Conservation (phyloP, 2,888 invertebrate species). For the Heliconius hortense region DNA sequence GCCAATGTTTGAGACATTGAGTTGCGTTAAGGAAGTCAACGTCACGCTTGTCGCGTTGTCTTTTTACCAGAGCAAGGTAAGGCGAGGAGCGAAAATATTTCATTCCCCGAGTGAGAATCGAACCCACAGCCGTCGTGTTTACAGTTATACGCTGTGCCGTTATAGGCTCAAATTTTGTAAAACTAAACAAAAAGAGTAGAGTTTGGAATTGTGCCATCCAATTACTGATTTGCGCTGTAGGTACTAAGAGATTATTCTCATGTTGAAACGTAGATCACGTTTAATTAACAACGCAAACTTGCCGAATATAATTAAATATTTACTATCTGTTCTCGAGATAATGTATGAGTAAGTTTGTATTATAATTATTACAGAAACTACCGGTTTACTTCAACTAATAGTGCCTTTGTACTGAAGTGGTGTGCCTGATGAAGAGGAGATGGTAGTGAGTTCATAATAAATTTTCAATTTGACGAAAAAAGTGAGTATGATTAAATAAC, state of each 20-base stretch:
- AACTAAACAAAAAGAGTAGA: neutral
- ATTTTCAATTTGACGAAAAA: no score
- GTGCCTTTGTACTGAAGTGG: neutral
- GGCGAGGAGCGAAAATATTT: no score
- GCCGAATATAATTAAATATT: conserved; percentile 14
- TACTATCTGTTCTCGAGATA: conserved; percentile 7
- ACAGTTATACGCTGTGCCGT: neutral
- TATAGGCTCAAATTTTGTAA: neutral
- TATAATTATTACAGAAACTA: neutral
- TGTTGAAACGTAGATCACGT: conserved; percentile 9
- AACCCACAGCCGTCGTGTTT: no score
- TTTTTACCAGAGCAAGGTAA: neutral
- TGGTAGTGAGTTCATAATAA: no score
- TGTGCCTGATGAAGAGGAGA: no score
- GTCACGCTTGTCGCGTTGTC: no score
- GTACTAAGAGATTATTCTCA: neutral
- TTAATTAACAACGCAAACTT: conserved; percentile 18
- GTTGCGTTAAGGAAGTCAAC: no score
- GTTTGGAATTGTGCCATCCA: neutral
- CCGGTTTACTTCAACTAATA: neutral
- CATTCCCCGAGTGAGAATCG: no score
- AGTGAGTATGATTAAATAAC: no score
- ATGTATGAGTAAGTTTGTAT: neutral
- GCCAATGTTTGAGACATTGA: no score
- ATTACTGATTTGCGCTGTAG: neutral